Evolutionary conservation across 2,888 invertebrate species (phyloP).

Genomic region (Antheraea assamensis): DNA sequence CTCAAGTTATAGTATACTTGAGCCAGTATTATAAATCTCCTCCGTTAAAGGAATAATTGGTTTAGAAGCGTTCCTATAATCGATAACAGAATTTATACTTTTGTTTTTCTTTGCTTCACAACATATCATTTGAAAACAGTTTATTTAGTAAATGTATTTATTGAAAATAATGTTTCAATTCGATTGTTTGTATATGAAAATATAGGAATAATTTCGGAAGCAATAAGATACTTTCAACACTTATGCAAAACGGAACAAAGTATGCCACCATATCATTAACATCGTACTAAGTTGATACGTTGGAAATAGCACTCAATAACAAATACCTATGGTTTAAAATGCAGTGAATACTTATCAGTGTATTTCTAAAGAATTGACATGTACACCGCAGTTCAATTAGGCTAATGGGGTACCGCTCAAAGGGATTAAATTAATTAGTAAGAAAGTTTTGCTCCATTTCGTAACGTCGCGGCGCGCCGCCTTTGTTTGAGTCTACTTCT

Average conservation of each 20-base stretch:
- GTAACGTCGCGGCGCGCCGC: constrained; percentile 55
- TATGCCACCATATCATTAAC: constrained; percentile 71
- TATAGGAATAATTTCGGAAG: constrained; percentile 15
- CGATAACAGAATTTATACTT: background rate
- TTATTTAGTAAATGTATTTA: background rate
- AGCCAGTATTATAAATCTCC: background rate
- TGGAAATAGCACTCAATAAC: constrained; percentile 8
- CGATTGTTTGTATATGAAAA: background rate
- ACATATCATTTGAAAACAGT: background rate
- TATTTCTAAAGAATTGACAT: constrained; percentile 78
- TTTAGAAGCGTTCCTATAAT: background rate
- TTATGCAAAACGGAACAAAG: constrained; percentile 75
- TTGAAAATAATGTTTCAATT: background rate
- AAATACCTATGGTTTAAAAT: constrained; percentile 38
- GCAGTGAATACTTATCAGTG: constrained; percentile 32
- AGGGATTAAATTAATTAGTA: constrained; percentile 82
- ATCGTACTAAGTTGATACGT: constrained; percentile 44
- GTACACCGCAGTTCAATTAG: constrained; percentile 82
- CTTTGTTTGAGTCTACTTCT: constrained; percentile 73
- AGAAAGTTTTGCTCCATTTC: constrained; percentile 77
- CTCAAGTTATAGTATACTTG: background rate
- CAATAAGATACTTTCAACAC: constrained; percentile 38
- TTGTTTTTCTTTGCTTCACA: background rate
- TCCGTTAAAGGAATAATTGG: background rate
- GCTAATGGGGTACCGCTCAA: constrained; percentile 79